A percentile compares a stretch with the other conserved stretches of the same genome.
phyloP scores from a whole-genome alignment of 2,797 vertebrate species.

The Allobates femoralis region DNA sequence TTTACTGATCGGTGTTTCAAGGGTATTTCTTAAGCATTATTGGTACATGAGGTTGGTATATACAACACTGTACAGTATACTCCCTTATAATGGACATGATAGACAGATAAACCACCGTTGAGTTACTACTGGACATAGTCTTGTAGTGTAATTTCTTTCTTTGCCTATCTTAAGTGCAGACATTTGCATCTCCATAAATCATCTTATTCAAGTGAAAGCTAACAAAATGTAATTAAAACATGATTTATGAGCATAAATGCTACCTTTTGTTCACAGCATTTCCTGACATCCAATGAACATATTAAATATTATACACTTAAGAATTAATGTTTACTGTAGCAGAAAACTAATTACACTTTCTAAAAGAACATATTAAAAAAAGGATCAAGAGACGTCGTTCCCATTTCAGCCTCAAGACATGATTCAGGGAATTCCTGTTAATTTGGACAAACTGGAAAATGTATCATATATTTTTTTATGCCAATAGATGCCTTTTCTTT shows the following conservation, averaged over 20 bases:
- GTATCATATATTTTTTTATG: neutral
- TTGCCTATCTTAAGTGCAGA: neutral
- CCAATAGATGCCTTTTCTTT: neutral
- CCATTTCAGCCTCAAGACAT: neutral
- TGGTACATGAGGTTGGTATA: no score
- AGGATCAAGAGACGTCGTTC: neutral
- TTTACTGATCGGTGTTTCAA: no score
- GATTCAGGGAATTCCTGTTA: neutral
- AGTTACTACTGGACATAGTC: neutral
- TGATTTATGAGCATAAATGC: conserved; percentile 1
- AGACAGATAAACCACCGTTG: no score
- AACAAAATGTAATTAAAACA: neutral
- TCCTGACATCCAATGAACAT: neutral
- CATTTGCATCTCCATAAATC: neutral
- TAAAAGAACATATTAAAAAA: conserved; percentile 39
- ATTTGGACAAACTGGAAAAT: neutral
- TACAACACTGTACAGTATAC: no score
- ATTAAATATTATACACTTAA: conserved; percentile 4
- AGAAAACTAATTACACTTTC: conserved; percentile 15
- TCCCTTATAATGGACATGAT: no score
- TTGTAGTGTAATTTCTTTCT: neutral
- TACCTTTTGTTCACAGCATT: neutral
- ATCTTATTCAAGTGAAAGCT: neutral
- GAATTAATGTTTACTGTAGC: conserved; percentile 10
- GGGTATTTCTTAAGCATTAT: no score